Conservation (phyloP, 2,888 invertebrate species). For the Drosophila mulleri region DNA sequence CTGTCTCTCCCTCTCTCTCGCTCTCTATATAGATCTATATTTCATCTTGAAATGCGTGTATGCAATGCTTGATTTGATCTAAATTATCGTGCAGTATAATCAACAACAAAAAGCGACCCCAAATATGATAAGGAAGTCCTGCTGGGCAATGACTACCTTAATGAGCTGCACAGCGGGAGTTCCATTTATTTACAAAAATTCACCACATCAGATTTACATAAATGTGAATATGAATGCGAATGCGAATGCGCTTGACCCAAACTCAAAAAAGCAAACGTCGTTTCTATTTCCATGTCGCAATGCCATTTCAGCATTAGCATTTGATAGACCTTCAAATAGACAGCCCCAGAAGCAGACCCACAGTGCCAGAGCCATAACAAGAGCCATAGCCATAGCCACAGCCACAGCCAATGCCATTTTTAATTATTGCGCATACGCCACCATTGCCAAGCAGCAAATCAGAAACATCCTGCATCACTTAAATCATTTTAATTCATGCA, state of each 20-base stretch:
- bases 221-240: conserved; percentile 57
- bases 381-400: conserved; percentile 13
- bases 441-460: conserved; percentile 55
- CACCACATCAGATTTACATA: conserved; percentile 58
- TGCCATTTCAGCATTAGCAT: conserved; percentile 31
- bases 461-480: conserved; percentile 71
- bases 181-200: conserved; percentile 57
- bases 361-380: conserved; percentile 20
- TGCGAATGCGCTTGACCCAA: conserved; percentile 71
- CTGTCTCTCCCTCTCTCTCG: not conserved
- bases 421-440: conserved; percentile 70
- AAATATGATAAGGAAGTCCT: conserved; percentile 71
- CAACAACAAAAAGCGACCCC: conserved; percentile 33
- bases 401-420: conserved; percentile 44
- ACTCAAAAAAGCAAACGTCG: conserved; percentile 28
- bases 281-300: conserved; percentile 13
- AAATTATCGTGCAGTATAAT: conserved; percentile 13
- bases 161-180: conserved; percentile 69
- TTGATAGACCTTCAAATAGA: conserved; percentile 48
- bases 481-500: conserved; percentile 47
- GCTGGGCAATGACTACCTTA: conserved; percentile 57
- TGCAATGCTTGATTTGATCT: conserved; percentile 8
- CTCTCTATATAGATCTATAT: conserved; percentile 5
- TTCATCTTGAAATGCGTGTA: conserved; percentile 57
- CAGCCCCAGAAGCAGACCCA: conserved; percentile 25